Base-by-base conservation (phyloP, 2,888 invertebrate genomes). In the Cactoblastis cactorum region DNA sequence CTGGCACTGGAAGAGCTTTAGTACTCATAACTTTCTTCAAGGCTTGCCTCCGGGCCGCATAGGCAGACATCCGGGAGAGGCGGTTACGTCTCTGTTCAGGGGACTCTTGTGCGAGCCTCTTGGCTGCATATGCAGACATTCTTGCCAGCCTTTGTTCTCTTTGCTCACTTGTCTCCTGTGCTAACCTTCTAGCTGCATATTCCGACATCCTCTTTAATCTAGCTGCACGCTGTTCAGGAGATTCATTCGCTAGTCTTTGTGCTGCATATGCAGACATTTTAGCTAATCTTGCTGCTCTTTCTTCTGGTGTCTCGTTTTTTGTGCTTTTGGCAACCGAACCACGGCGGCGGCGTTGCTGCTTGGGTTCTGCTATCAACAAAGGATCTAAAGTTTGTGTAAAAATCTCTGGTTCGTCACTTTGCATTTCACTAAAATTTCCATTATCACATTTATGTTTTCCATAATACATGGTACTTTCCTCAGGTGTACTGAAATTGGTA, bases 181-280 rank as follows among this genome's bases (percentile, higher is more conserved):
- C 73, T 19, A 89, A 53, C 39, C 88, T 67, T 52, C 73, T 80
- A 0, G 89, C 86, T 8, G 89, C 82, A 61, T 89, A 89, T 51
- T 83, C 83, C 0, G 89, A 89, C 89, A 90, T 90, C 15, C 87
- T 78, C 53, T 72, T 78, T 0, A 90, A 71, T 24, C 89, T 71
- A 8, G 54, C 14, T 1, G 83, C 77, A 1, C 89, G 77, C 61
- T 86, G 84, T 12, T 80, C 83, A 1, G 85, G 80, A 12, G 80
- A 73, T 65, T 89, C 88, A 43, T 80, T 85, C 0, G 88, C 87
- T 14, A 89, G 72, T 48, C 87, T 72, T 51, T 77, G 78, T 0
- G 87, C 85, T n/a, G 87, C 83, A 53, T 88, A 88, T 1, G 86
- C 85, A 0, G 87, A 87, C 87, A 88, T 88, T 59, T 80, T 84